Evolutionary conservation across 1,140 invertebrate species (phyloP).

Genomic region (Drosophila mauritiana): DNA sequence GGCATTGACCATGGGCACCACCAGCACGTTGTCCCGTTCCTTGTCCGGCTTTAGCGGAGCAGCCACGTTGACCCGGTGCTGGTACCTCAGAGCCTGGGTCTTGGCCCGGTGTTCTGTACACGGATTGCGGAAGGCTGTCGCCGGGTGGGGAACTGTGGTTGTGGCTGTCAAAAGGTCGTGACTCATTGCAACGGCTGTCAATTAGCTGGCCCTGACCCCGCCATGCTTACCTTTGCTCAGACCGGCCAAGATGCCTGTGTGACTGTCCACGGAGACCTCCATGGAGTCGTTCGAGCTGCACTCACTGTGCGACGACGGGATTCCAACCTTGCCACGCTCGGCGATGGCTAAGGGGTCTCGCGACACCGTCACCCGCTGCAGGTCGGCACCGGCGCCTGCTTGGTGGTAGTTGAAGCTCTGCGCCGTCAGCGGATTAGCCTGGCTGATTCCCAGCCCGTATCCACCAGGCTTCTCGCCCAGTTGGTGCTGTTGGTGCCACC

Average conservation of each 20-base stretch:
- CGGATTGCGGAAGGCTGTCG: conserved; percentile 52
- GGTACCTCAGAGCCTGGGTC: conserved; percentile 56
- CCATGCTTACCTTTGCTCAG: conserved; percentile 76
- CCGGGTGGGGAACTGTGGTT: conserved; percentile 25
- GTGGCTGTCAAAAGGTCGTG: conserved; percentile 22
- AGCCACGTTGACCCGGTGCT: conserved; percentile 60
- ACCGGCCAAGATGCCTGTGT: conserved; percentile 78
- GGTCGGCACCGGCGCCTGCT: conserved; percentile 59
- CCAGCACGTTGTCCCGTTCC: conserved; percentile 60
- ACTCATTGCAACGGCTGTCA: conserved; percentile 18
- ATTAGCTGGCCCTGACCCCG: not conserved
- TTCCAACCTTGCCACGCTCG: conserved; percentile 83
- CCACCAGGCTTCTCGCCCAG: conserved; percentile 61
- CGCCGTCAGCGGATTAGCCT: conserved; percentile 66
- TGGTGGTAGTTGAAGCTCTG: conserved; percentile 78
- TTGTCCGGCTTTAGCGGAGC: conserved; percentile 52
- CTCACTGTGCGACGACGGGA: conserved; percentile 84
- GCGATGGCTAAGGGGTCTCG: conserved; percentile 82
- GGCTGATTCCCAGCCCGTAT: conserved; percentile 73
- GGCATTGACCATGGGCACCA: conserved; percentile 58
- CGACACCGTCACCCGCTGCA: conserved; percentile 76
- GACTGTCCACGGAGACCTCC: conserved; percentile 81
- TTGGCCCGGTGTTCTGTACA: conserved; percentile 58
- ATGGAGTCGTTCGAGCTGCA: conserved; percentile 84
- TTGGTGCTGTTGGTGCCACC: conserved; percentile 84